phyloP scores from a whole-genome alignment of 2,113 vertebrate genomes.

The Tangachromis dhanisi region DNA sequence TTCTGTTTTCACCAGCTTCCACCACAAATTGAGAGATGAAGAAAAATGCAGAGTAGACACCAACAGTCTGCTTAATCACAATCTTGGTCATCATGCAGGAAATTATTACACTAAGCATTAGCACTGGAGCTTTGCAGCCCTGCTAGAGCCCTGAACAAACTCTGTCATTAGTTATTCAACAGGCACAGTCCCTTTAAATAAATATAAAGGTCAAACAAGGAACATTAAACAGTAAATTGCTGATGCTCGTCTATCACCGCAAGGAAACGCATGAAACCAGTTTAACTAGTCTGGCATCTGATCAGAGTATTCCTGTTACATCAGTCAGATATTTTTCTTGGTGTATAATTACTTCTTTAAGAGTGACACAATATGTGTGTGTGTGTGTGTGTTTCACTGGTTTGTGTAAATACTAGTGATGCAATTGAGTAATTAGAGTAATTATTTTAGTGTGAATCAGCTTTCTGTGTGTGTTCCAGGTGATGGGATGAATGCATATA shows the following conservation, averaged over 20 bases:
- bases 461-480: conserved; percentile 64
- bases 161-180: neutral
- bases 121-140: neutral
- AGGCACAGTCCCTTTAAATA: neutral
- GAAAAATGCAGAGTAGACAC: neutral
- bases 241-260: neutral
- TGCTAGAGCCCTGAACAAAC: neutral
- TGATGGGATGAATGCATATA: conserved; percentile 97
- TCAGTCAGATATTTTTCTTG: neutral
- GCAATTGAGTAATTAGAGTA: neutral
- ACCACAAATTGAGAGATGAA: neutral
- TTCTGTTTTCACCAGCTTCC: neutral
- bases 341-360: neutral
- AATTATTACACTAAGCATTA: rapidly evolving
- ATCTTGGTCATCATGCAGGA: neutral
- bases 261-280: neutral
- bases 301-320: neutral
- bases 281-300: neutral
- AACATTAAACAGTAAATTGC: neutral
- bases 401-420: neutral
- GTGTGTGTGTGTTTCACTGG: neutral
- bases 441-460: neutral
- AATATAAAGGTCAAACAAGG: neutral
- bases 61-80: neutral
- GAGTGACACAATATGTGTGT: neutral